Conservation (phyloP, 35 echinoderm and acorn worm species). For the Patiria miniata region DNA sequence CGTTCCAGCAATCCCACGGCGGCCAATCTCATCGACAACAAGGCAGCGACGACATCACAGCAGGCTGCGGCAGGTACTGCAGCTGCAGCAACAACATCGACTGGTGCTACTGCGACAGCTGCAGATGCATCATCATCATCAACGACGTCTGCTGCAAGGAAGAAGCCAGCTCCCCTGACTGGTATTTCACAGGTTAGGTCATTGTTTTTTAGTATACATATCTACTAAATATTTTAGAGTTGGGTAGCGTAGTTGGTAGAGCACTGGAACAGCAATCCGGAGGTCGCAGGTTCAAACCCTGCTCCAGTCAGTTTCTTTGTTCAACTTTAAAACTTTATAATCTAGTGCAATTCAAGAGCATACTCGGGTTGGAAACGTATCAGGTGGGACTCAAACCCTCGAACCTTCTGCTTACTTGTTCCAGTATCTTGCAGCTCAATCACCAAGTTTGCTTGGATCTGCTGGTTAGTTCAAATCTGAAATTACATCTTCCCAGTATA, state of each 20-base stretch:
- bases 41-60: background rate
- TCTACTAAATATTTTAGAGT: background rate
- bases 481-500: no score
- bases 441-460: no score
- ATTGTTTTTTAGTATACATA: background rate
- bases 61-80: constrained; percentile 32
- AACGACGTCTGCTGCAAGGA: constrained; percentile 21
- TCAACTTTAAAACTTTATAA: no score
- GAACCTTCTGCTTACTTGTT: no score
- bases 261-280: no score
- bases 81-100: constrained; percentile 13
- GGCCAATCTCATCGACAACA: constrained; percentile 73
- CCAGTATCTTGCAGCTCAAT: no score
- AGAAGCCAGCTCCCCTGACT: constrained; percentile 80
- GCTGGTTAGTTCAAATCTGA: no score
- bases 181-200: constrained; percentile 44
- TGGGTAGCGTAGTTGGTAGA: background rate
- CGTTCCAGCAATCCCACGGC: constrained; percentile 91
- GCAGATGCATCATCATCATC: constrained; percentile 9
- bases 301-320: no score
- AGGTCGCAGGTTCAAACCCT: no score
- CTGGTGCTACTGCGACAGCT: constrained; percentile 23
- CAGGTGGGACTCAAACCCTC: no score
- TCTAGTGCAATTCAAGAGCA: no score
- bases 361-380: no score